phyloP scores from a whole-genome alignment of 2,888 invertebrate genomes.

The Cheilosia urbana region DNA sequence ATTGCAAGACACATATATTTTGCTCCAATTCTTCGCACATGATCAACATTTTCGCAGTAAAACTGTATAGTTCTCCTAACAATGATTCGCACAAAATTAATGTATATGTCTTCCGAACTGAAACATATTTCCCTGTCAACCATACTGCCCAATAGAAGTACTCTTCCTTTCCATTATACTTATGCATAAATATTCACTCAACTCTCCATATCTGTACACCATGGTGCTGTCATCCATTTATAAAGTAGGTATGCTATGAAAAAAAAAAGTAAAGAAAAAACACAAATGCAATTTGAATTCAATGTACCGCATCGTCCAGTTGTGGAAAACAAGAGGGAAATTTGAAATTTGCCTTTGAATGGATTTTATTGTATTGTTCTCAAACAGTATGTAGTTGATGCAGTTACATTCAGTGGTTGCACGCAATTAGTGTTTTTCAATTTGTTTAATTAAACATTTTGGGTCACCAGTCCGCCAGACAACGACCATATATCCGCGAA shows the following conservation, averaged over 20 bases:
- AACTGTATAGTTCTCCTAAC: too few species aligned
- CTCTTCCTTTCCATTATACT: too few species aligned
- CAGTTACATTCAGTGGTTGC: slow-evolving; percentile 47
- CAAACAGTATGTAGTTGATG: neutral
- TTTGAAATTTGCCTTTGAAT: slow-evolving; percentile 24
- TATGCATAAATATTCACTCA: neutral
- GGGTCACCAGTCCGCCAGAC: slow-evolving; percentile 65
- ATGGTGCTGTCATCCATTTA: neutral
- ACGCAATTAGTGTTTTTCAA: slow-evolving; percentile 68
- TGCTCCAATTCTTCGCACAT: too few species aligned
- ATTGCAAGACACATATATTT: too few species aligned
- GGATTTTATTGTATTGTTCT: slow-evolving; percentile 46
- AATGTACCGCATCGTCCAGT: slow-evolving; percentile 60
- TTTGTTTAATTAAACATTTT: slow-evolving; percentile 69
- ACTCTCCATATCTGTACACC: neutral
- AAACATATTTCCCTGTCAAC: too few species aligned
- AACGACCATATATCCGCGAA: neutral
- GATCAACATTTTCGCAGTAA: too few species aligned
- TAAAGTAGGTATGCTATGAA: neutral
- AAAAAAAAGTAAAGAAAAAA: neutral
- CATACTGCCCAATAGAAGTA: too few species aligned
- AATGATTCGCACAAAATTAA: too few species aligned
- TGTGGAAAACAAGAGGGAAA: neutral
- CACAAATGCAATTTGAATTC: slow-evolving; percentile 56
- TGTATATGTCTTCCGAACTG: too few species aligned